phyloP scores from a whole-genome alignment of 2,888 invertebrate species.

The Eueremaeus valkanovi region DNA sequence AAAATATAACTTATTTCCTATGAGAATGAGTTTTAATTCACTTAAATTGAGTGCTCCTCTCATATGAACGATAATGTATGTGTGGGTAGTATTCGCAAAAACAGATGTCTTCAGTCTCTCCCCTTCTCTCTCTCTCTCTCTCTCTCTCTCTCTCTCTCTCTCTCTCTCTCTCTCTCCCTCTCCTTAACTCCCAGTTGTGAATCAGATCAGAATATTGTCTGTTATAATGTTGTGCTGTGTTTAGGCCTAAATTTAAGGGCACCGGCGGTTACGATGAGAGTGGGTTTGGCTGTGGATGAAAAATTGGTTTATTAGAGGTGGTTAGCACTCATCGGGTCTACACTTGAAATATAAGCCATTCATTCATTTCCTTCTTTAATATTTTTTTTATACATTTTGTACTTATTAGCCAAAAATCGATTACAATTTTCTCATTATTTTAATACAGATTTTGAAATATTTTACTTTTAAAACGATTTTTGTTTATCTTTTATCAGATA shows the following conservation, averaged over 20 bases:
- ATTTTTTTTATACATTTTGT: too few species aligned
- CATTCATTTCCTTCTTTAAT: too few species aligned
- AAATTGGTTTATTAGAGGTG: conserved; percentile 1
- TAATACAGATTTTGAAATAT: too few species aligned
- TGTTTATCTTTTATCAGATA: too few species aligned
- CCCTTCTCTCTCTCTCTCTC: not conserved
- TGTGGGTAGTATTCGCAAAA: too few species aligned
- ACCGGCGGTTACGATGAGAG: not conserved
- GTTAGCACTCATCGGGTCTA: not conserved
- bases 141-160: not conserved
- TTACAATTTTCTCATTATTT: too few species aligned
- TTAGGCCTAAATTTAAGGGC: conserved; percentile 2
- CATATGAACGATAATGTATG: too few species aligned
- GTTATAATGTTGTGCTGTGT: too few species aligned
- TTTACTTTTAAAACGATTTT: too few species aligned
- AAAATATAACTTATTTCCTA: not conserved
- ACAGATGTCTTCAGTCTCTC: not conserved
- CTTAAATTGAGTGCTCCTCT: not conserved
- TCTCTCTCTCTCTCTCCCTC: not conserved
- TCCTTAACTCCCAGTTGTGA: not conserved
- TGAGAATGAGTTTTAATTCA: not conserved
- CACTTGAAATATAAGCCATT: not conserved
- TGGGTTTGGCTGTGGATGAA: conserved; percentile 6
- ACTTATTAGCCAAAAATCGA: too few species aligned
- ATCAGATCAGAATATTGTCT: too few species aligned